Evolutionary conservation across 1,140 invertebrate genomes (phyloP), one percentile per base, ranked within the genome.

Genomic region (Scylla paramamosain): DNA sequence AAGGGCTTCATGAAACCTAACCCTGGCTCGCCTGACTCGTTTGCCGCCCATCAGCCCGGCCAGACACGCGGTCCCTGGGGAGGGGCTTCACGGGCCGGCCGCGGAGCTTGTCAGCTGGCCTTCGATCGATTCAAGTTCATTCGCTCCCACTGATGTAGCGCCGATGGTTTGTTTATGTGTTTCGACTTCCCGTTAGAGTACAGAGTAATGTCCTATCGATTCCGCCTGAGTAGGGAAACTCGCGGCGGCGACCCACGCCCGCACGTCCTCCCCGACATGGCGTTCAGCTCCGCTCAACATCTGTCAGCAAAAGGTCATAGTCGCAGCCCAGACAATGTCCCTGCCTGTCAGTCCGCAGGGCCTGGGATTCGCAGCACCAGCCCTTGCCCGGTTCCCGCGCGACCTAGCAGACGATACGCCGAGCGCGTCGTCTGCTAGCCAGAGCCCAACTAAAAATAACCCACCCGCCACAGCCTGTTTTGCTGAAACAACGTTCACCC

Each of bases 341-440:
- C 67, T 77, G 67, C 2, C 67, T 77, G 67, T 77, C 67, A 77
- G 20, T 77, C 2, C 16, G 8, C 1, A 77, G 67, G 20, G 8
- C 6, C 67, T 32, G 83, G 28, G n/a, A n/a, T 48, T 20, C 29
- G 29, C 20, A 83, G 46, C 45, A 52, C 14, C 29, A 88, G 84
- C 46, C 46, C n/a, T 45, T 86, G 46, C 92, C 48, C 31, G 92
- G 45, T 93, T 93, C 92, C 92, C 92, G 92, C 92, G 92, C 92
- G 82, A 93, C 83, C 92, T 93, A 93, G 92, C 92, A 93, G 92
- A 93, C 92, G 92, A 93, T 93, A 93, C 92, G 92, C 52, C 46
- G 46, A 93, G 92, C 92, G 84, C 92, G 92, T 93, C 92, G 92
- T 93, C 92, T 93, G 92, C 92, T 93, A 93, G 92, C 92, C 92